Evolutionary conservation across 2,113 vertebrate genomes (phyloP).

Genomic region (Menidia beryllina): DNA sequence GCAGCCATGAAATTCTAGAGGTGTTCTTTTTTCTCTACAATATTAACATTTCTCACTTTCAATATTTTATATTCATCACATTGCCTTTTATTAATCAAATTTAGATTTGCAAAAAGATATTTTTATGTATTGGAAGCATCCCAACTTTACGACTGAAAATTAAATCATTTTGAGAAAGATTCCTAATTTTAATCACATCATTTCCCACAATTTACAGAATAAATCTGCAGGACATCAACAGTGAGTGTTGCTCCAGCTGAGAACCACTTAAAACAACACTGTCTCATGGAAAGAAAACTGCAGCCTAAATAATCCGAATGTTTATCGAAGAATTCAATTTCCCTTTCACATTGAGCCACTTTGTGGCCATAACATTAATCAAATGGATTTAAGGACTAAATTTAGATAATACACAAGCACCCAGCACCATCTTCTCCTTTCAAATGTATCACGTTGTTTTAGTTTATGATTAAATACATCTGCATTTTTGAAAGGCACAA

Average conservation of each 20-base stretch:
- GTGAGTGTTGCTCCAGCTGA: not conserved
- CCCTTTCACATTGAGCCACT: not conserved
- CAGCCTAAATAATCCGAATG: not conserved
- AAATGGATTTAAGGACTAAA: not conserved
- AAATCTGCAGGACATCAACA: not conserved
- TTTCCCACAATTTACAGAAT: not conserved
- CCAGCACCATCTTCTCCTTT: not conserved
- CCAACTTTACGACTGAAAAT: not conserved
- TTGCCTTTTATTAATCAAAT: too few species aligned
- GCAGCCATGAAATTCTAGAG: too few species aligned
- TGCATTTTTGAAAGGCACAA: too few species aligned
- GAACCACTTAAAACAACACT: not conserved
- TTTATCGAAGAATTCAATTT: not conserved
- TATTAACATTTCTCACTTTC: too few species aligned
- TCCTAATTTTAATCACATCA: not conserved
- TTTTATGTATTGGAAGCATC: too few species aligned
- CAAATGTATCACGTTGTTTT: not conserved
- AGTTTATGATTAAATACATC: not conserved
- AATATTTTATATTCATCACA: too few species aligned
- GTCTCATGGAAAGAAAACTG: not conserved
- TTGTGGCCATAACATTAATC: not conserved
- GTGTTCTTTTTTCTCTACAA: too few species aligned
- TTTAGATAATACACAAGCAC: not conserved
- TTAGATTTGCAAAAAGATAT: too few species aligned
- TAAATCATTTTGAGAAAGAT: not conserved